These are phyloP conservation scores for Podotricha telesiphe DNA, from an alignment of 2,888 invertebrate genomes.

Conservation along the genomic window DNA sequence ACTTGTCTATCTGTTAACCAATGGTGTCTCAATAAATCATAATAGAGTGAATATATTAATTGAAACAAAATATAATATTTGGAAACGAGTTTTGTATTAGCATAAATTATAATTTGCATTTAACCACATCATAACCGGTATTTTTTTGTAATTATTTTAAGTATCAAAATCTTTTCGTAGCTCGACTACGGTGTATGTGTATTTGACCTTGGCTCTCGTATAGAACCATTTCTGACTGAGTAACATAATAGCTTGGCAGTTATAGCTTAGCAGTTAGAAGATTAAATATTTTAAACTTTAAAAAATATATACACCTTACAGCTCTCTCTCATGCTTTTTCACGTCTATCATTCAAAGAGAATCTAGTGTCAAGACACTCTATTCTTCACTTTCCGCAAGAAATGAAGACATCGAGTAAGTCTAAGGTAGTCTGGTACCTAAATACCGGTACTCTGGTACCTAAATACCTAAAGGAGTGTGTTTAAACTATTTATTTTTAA, in stretches of 20 bases:
- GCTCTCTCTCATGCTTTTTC: too few species aligned
- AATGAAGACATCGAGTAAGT: too few species aligned
- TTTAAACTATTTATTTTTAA: too few species aligned
- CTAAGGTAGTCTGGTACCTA: too few species aligned
- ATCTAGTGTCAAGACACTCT: too few species aligned
- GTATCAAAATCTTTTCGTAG: slow-evolving; percentile 44
- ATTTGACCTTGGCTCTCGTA: slow-evolving; percentile 32
- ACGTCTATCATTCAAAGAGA: too few species aligned
- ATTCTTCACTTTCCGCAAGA: too few species aligned
- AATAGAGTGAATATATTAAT: slow-evolving; percentile 39
- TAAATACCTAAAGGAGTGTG: too few species aligned
- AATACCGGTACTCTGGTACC: too few species aligned
- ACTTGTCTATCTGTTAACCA: slow-evolving; percentile 30
- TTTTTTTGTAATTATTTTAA: slow-evolving; percentile 41
- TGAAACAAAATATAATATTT: slow-evolving; percentile 36
- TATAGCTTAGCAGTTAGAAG: background rate
- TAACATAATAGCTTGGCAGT: slow-evolving; percentile 4
- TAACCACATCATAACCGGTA: slow-evolving; percentile 42
- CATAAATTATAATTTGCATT: slow-evolving; percentile 46
- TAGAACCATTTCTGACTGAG: slow-evolving; percentile 10
- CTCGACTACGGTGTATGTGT: slow-evolving; percentile 27
- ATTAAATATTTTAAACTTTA: too few species aligned
- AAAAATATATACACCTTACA: too few species aligned
- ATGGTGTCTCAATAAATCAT: slow-evolving; percentile 40
- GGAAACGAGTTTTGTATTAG: slow-evolving; percentile 33